Percentiles rank a stretch among this genome's conserved stretches.
Conservation (phyloP, 1,140 invertebrate genomes). For the Leucophenga varia region DNA sequence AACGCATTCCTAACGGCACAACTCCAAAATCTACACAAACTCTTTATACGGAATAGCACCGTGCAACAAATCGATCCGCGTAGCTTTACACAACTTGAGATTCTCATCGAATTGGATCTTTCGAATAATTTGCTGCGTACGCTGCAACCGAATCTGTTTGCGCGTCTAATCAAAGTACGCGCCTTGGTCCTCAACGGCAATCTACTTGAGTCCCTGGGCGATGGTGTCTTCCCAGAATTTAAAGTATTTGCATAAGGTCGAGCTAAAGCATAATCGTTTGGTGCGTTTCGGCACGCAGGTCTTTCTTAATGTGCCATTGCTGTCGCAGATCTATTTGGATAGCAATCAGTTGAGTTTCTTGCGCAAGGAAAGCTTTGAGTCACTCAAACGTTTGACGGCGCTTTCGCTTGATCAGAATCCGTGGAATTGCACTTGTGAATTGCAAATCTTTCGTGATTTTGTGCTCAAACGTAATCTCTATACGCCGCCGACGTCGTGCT, state of each 20-base stretch:
- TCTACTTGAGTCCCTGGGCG: constrained; percentile 66
- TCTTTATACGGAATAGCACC: constrained; percentile 70
- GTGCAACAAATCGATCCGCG: constrained; percentile 67
- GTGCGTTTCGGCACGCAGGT: constrained; percentile 67
- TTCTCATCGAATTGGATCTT: constrained; percentile 81
- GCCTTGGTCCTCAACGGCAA: constrained; percentile 73
- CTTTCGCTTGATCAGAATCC: constrained; percentile 78
- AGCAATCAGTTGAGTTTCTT: constrained; percentile 71
- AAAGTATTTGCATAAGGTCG: constrained; percentile 71
- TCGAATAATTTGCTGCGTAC: constrained; percentile 71
- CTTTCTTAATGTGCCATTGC: constrained; percentile 67
- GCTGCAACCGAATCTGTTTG: constrained; percentile 70
- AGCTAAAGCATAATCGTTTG: constrained; percentile 72
- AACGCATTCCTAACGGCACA: constrained; percentile 68
- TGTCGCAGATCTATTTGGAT: constrained; percentile 69
- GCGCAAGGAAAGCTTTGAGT: constrained; percentile 61
- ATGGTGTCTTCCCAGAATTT: constrained; percentile 75
- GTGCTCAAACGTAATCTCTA: constrained; percentile 66
- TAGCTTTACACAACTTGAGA: constrained; percentile 72
- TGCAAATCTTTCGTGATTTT: constrained; percentile 77
- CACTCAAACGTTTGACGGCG: constrained; percentile 66
- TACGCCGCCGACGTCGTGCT: constrained; percentile 68
- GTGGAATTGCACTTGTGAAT: constrained; percentile 84
- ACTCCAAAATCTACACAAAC: constrained; percentile 77
- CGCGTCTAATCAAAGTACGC: constrained; percentile 67